Evolutionary conservation across 2,888 invertebrate genomes (phyloP), one percentile per base, ranked within the genome.

Genomic region (Phoenoteleia sp.): DNA sequence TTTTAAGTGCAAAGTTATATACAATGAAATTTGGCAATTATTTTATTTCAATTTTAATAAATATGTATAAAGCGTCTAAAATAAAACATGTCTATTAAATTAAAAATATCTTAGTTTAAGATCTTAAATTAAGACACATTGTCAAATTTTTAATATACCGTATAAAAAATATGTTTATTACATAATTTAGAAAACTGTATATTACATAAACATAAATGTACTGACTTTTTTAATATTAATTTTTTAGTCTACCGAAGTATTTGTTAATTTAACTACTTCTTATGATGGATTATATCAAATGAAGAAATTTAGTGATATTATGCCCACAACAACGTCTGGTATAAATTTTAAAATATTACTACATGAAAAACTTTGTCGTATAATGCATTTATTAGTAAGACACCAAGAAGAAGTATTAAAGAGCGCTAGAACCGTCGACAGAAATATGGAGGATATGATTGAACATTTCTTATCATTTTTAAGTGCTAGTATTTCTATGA

Each of bases 341-440:
- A 89, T 93, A 19, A 93, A 93, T 81, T 93, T 93, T 77, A 93
- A 93, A 81, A 88, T 92, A 49, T 92, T 93, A 39, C 62, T 91
- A 0, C 93, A 93, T 49, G 93, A 93, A 69, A 93, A 92, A 83
- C 71, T 93, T 1, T 89, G 92, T 56, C 88, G 92, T 7, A 86
- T 93, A 19, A 90, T 92, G 88, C 75, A 90, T 64, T 47, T 93
- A 42, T 88, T 92, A 17, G 69, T 93, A 6, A 87, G 88, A 27
- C 89, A 92, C 64, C 93, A 93, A 27, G 91, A 92, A 25, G 92
- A 93, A 66, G 76, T 90, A n/a, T 47, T 93, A 2, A 93, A 92
- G 58, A 87, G 84, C 0, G 77, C 81, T 4, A 86, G 93, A 79
- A 89, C 72, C 4, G 62, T 87, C 47, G 93, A 93, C 54, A 92